Percentiles rank a stretch among this genome's conserved stretches.
These are phyloP conservation scores for Brenthis daphne DNA, from an alignment of 2,888 invertebrate genomes.

Conservation along the genomic window DNA sequence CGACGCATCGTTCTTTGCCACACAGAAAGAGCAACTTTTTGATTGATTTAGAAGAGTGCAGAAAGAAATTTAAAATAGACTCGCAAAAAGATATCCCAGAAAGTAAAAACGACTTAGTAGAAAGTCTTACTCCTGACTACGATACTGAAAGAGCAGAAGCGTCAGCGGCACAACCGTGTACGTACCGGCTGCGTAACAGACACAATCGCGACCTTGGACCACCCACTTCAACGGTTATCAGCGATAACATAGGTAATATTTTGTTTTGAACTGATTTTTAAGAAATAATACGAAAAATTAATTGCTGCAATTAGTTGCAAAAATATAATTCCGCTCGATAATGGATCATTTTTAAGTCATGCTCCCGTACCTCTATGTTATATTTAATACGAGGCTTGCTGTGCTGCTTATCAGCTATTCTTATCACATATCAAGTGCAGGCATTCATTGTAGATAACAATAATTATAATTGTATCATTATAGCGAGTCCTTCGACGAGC, in stretches of 20 bases:
- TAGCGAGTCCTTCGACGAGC: slow-evolving; percentile 63
- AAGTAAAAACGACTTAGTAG: slow-evolving; percentile 49
- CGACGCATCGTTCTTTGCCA: slow-evolving; percentile 68
- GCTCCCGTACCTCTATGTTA: slow-evolving; percentile 16
- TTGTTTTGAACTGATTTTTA: background rate
- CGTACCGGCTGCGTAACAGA: slow-evolving; percentile 63
- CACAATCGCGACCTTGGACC: slow-evolving; percentile 62
- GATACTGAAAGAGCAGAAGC: slow-evolving; percentile 60
- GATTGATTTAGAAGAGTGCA: slow-evolving; percentile 64
- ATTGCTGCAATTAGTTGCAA: slow-evolving; percentile 1
- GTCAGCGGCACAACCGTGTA: slow-evolving; percentile 51
- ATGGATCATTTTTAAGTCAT: slow-evolving; percentile 4
- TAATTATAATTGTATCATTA: slow-evolving; percentile 54
- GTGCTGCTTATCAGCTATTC: slow-evolving; percentile 58
- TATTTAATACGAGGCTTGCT: slow-evolving; percentile 37
- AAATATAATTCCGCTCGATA: slow-evolving; percentile 7
- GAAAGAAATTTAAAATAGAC: slow-evolving; percentile 82
- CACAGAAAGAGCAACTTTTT: slow-evolving; percentile 64
- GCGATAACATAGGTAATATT: slow-evolving; percentile 65
- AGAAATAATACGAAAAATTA: background rate
- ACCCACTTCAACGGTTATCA: slow-evolving; percentile 65
- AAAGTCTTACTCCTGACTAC: slow-evolving; percentile 53
- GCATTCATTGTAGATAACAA: slow-evolving; percentile 65
- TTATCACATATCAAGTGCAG: slow-evolving; percentile 70
- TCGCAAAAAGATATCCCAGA: slow-evolving; percentile 64